These are phyloP conservation scores for Phalloptychus januarius DNA, from an alignment of 2,797 vertebrate species.

Conservation along the genomic window DNA sequence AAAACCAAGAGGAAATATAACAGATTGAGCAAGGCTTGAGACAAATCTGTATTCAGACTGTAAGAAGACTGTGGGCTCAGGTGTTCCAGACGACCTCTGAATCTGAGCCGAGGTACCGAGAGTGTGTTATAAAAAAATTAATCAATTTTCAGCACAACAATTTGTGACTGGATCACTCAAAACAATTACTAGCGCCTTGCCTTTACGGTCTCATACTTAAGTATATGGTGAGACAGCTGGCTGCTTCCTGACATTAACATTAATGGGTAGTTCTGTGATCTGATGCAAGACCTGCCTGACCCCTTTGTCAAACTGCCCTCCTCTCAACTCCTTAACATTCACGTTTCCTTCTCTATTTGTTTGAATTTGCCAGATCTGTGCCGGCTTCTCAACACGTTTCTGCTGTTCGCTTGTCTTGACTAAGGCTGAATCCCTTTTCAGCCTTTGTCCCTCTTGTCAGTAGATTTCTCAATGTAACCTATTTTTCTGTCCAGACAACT, in stretches of 20 bases:
- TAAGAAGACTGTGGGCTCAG: neutral
- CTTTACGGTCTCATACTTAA: neutral
- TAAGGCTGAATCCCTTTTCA: neutral
- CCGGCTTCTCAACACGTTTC: conserved; percentile 23
- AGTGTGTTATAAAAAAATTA: neutral
- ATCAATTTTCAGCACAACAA: neutral
- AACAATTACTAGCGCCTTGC: neutral
- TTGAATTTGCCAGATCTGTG: conserved; percentile 24
- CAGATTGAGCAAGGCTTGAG: neutral
- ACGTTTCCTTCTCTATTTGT: conserved; percentile 11
- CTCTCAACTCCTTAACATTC: conserved; percentile 37
- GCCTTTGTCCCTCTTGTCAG: neutral
- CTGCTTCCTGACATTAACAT: conserved; percentile 69
- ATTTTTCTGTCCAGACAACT: neutral
- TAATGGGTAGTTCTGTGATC: conserved; percentile 59
- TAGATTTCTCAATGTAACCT: neutral
- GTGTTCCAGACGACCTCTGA: neutral
- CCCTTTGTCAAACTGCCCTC: conserved; percentile 28
- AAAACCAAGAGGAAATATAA: neutral
- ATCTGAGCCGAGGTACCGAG: neutral
- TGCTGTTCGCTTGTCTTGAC: neutral
- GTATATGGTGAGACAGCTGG: conserved; percentile 13
- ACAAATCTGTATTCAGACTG: neutral
- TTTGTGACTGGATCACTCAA: neutral
- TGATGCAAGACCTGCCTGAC: conserved; percentile 58